Percentiles rank a stretch among this genome's conserved stretches.
Conservation (phyloP, 2,797 vertebrate genomes). For the Eulemur coronatus region DNA sequence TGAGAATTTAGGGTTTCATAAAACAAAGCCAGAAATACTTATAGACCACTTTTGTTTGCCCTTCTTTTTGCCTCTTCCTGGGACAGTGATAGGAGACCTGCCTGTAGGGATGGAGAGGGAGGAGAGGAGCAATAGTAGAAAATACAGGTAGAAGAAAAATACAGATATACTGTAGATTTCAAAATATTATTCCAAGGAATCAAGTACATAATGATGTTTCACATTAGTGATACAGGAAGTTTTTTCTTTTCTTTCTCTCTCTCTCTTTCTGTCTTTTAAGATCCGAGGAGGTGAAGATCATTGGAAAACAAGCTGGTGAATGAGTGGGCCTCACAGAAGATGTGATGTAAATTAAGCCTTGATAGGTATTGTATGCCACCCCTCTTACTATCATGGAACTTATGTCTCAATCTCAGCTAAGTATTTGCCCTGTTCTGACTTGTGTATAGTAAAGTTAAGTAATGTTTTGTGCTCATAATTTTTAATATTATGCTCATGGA, state of each 20-base stretch:
- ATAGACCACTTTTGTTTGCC: neutral
- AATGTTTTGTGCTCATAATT: constrained; percentile 46
- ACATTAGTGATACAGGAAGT: neutral
- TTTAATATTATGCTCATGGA: neutral
- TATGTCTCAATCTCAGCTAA: constrained; percentile 42
- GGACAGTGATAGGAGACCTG: neutral
- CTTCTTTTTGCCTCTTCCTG: neutral
- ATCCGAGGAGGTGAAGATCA: constrained; percentile 17
- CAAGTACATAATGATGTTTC: neutral
- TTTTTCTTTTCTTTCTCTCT: neutral
- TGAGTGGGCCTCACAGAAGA: constrained; percentile 11
- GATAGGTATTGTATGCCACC: constrained; percentile 27
- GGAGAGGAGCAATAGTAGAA: neutral
- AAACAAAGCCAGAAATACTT: neutral
- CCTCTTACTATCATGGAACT: constrained; percentile 58
- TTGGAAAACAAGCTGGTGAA: constrained; percentile 18
- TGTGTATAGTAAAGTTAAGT: constrained; percentile 31
- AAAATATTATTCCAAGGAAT: constrained; percentile 35
- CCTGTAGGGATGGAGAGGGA: neutral
- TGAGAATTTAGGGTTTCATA: neutral
- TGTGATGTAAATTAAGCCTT: constrained; percentile 38
- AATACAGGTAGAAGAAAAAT: neutral
- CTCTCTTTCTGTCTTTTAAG: neutral
- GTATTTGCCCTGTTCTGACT: constrained; percentile 22
- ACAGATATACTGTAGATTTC: neutral